Conservation (phyloP, 2,888 invertebrate genomes). For the Syrphus vitripennis region DNA sequence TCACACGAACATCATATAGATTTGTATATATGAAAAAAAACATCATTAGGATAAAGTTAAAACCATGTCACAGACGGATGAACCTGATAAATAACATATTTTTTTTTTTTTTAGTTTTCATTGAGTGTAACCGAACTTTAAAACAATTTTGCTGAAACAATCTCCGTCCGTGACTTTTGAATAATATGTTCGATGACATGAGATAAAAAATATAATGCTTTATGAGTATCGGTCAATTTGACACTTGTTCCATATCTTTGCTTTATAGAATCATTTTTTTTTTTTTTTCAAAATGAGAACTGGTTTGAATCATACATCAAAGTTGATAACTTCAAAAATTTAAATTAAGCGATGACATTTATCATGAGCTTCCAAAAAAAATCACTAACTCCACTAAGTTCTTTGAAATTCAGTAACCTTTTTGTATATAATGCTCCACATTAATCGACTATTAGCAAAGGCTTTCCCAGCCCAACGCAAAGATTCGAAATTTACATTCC, state of each 20-base stretch:
- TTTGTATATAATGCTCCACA: no score
- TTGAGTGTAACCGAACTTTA: not conserved
- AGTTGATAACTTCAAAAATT: no score
- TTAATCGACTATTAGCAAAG: no score
- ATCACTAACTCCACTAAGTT: no score
- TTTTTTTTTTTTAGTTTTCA: not conserved
- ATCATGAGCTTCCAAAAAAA: no score
- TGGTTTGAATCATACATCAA: no score
- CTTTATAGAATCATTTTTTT: no score
- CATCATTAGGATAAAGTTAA: slow-evolving; percentile 2
- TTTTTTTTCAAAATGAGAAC: not conserved
- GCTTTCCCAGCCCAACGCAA: no score
- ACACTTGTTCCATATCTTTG: not conserved
- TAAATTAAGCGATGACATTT: no score
- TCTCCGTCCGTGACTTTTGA: slow-evolving; percentile 23
- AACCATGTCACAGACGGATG: slow-evolving; percentile 13
- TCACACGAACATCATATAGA: slow-evolving; percentile 53
- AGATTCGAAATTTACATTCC: no score
- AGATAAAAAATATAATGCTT: not conserved
- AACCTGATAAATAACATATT: slow-evolving; percentile 6
- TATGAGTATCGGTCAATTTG: not conserved
- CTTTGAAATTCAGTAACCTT: no score
- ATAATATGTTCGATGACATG: not conserved
- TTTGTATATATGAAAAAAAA: not conserved
- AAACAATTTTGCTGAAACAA: not conserved